Evolutionary conservation across 2,797 vertebrate species (phyloP), one percentile per base, ranked within the genome.

Genomic region (Channa striata): DNA sequence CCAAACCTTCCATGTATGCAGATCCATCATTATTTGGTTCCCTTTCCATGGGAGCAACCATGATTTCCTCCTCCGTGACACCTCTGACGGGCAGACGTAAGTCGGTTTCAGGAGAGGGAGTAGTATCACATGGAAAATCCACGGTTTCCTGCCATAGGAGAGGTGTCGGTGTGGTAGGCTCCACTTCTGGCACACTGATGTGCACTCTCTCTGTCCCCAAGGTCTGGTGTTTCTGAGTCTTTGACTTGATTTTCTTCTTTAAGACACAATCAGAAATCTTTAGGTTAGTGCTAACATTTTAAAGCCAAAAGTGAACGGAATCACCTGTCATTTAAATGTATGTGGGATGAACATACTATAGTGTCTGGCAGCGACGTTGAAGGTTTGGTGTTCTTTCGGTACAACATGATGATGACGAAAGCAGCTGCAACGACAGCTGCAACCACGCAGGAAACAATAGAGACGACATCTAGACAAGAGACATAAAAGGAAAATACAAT

Each of bases 281-380:
- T 37, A 64, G 20, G 25, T 51, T 12, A 52, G 14, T 14, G 42
- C 16, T 42, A 12, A 58, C 10, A 25, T 34, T 33, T 1, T 20
- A 49, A 44, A 33, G 47, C 8, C 6, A 11, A 2, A 42, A n/a
- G n/a, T 10, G 30, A 46, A 40, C 5, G 0, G 0, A 58, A 52
- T 36, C 1, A 21, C 59, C 6, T 30, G 30, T 14, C 2, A 2
- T 21, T 21, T 54, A 10, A 17, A 2, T 58, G 21, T 1, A 13
- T 33, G 48, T 7, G 16, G 21, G 14, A 50, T 8, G 21, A 70
- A 71, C 71, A 1, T 74, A 91, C 90, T 19, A 68, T 19, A 17
- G 0, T 1, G 0, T 0, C 0, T 2, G 71, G 59, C 0, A 7
- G 0, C 6, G 3, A 0, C 1, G 0, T 6, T 0, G 10, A 1